Base-by-base conservation (phyloP, 2,888 invertebrate species). In the Xestia xanthographa region DNA sequence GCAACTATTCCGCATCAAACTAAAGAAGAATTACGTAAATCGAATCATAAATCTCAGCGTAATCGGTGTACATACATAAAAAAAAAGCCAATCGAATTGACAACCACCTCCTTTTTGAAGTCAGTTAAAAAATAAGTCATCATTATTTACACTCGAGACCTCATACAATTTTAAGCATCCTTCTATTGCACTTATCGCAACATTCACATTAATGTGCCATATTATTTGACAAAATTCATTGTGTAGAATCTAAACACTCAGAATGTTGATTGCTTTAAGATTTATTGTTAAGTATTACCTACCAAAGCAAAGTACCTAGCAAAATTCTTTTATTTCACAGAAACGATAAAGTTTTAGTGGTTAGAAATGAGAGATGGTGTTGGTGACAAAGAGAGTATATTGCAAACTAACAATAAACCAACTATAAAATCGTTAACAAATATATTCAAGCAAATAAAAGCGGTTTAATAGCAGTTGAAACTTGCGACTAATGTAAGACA, bases 341-440 rank as follows among this genome's bases (percentile, higher is more conserved):
- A 79, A 79, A 77, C 45, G 0, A 66, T 58, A 43, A 79, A 38
- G 0, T 38, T 38, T 48, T 50, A 50, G 45, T 53, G 29, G 45
- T 41, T 5, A n/a, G 4, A 41, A 63, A 41, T 63, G 26, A n/a
- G 38, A n/a, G 17, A 48, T 1, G 20, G 34, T 34, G 34, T 34
- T 34, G 34, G 58, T 12, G 45, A 71, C 50, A 58, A 50, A 29
- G 43, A 60, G n/a, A 60, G 29, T n/a, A 58, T 53, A 66, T 53
- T 34, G 26, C 74, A 53, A 70, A 72, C 38, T 34, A 50, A 75
- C 72, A 29, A 66, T 75, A 58, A 38, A 34, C 14, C 12, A 41
- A 63, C 77, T 50, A 74, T 83, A 70, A 66, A 66, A 80, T 72
- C 50, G 62, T 60, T 62, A 60, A 41, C 66, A 41, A 66, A 68